phyloP scores from a whole-genome alignment of 37 sponge, comb jelly and placozoan species.

The Oscarella lobularis region DNA sequence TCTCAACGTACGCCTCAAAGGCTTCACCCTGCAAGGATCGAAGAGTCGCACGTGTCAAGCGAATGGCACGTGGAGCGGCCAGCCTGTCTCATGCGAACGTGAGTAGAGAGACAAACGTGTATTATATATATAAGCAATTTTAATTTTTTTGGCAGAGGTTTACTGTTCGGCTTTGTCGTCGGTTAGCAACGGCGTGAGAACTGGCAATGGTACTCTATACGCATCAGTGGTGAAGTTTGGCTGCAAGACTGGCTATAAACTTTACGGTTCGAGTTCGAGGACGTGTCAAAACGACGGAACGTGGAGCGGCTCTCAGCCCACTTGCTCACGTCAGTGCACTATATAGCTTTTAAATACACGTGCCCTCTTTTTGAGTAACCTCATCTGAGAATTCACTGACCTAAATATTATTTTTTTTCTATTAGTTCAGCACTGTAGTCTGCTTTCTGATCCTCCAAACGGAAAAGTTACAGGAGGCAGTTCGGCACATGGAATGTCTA shows the following conservation, averaged over 20 bases:
- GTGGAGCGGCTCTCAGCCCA: conserved; percentile 1
- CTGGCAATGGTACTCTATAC: neutral
- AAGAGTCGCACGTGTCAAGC: neutral
- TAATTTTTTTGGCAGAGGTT: neutral
- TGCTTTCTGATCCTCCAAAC: neutral
- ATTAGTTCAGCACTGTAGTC: neutral
- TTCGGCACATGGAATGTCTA: neutral
- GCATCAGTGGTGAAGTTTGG: no score
- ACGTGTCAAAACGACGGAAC: neutral
- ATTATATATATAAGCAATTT: neutral
- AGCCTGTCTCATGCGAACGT: neutral
- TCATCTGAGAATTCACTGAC: no score
- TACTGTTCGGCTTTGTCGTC: neutral
- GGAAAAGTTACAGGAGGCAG: neutral
- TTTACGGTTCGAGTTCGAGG: neutral
- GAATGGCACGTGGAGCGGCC: neutral
- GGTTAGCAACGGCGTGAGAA: neutral
- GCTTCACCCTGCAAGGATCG: neutral
- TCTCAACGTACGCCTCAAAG: neutral
- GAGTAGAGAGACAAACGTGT: neutral
- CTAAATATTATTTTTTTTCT: neutral
- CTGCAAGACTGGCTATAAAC: neutral
- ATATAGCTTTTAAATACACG: neutral
- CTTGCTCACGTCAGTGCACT: neutral
- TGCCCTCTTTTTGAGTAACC: neutral